These are phyloP conservation scores for Epinephelus malabaricus DNA, from an alignment of 2,797 vertebrate species.

Conservation along the genomic window DNA sequence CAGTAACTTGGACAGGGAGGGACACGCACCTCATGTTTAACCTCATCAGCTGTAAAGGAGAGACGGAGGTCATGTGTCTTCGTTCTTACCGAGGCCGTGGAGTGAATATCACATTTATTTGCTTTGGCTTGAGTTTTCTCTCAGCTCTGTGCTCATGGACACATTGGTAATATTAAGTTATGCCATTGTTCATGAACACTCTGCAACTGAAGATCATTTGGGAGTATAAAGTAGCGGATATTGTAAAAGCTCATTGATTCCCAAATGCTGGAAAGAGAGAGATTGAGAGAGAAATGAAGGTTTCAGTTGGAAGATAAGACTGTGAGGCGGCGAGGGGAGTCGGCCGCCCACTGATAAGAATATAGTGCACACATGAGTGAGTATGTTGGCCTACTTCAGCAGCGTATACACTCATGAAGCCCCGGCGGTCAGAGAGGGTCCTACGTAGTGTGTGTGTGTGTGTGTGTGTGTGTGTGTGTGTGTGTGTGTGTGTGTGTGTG, in stretches of 20 bases:
- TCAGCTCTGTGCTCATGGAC: background rate
- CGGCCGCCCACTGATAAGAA: conserved; percentile 34
- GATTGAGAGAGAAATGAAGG: background rate
- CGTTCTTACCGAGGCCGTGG: background rate
- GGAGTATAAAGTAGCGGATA: background rate
- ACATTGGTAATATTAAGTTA: background rate
- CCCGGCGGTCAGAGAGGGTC: conserved; percentile 4
- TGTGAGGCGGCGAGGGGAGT: conserved; percentile 7
- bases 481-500: conserved; percentile 37
- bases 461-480: conserved; percentile 36
- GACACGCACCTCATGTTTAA: conserved; percentile 13
- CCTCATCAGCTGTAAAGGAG: conserved; percentile 10
- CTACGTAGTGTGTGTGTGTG: conserved; percentile 25
- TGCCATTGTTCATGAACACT: background rate
- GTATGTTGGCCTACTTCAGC: conserved; percentile 28
- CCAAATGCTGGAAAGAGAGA: background rate
- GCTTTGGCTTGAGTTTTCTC: conserved; percentile 27
- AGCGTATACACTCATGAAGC: conserved; percentile 29
- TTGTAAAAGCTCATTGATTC: background rate
- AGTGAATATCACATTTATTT: conserved; percentile 44
- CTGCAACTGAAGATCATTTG: background rate
- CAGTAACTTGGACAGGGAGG: background rate
- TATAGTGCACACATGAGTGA: background rate
- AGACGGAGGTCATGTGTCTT: background rate
- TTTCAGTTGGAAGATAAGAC: conserved; percentile 51